A percentile compares a stretch with the other conserved stretches of the same genome.
Conservation (phyloP, 2,797 vertebrate genomes). For the Zenarchopterus dispar region DNA sequence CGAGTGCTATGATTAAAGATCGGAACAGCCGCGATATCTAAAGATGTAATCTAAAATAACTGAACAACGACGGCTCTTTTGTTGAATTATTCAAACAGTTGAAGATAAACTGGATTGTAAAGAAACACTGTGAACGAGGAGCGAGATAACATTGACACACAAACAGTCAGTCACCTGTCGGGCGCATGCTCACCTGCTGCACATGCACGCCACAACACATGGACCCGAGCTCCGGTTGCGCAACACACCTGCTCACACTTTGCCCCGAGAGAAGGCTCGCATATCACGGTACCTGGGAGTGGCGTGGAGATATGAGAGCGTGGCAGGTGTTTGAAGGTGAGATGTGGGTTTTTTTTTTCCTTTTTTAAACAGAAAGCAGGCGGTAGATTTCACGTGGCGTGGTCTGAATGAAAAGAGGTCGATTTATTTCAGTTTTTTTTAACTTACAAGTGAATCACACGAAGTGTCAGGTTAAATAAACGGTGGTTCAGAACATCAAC, state of each 20-base stretch:
- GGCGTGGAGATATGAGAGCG: not conserved
- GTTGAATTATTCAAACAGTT: slow-evolving; percentile 1
- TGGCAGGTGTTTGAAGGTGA: slow-evolving; percentile 11
- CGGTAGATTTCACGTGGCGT: too few relatives aligned
- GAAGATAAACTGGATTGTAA: not conserved
- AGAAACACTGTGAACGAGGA: not conserved
- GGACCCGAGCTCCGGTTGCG: slow-evolving; percentile 43
- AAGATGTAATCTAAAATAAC: too few relatives aligned
- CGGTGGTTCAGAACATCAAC: too few relatives aligned
- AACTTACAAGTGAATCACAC: too few relatives aligned
- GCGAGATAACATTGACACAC: slow-evolving; percentile 39
- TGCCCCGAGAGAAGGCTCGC: slow-evolving; percentile 11
- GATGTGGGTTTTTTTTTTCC: not conserved
- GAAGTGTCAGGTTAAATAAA: too few relatives aligned
- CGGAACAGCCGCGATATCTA: too few relatives aligned
- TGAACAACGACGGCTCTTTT: not conserved
- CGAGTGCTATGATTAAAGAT: too few relatives aligned
- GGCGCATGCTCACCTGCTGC: slow-evolving; percentile 41
- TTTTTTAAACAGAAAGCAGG: too few relatives aligned
- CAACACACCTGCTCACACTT: slow-evolving; percentile 18
- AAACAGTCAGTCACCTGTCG: slow-evolving; percentile 25
- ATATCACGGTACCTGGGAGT: slow-evolving; percentile 24
- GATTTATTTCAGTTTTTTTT: too few relatives aligned
- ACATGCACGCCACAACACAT: slow-evolving; percentile 24
- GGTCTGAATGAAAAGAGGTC: too few relatives aligned